Conservation (phyloP, 2,888 invertebrate species). For the Candidula unifasciata region DNA sequence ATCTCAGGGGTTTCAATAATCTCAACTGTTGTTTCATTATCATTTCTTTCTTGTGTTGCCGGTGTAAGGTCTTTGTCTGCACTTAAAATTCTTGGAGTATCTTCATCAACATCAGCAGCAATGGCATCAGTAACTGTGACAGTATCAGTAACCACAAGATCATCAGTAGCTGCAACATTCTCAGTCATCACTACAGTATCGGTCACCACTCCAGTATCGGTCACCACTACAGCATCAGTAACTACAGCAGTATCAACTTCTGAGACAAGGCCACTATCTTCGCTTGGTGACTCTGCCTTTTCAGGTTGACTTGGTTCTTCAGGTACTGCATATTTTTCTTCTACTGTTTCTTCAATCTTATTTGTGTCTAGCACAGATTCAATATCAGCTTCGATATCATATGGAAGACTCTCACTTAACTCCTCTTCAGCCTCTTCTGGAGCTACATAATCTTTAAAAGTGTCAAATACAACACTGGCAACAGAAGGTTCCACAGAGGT, state of each 20-base stretch:
- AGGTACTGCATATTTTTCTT: background rate
- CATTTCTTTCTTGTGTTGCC: background rate
- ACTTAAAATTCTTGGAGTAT: background rate
- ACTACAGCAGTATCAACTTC: background rate
- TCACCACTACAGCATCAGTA: background rate
- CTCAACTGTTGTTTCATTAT: background rate
- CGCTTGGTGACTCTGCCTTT: background rate
- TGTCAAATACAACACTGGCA: conserved; percentile 74
- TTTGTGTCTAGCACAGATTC: conserved; percentile 31
- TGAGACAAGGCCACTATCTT: background rate
- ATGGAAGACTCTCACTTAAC: conserved; percentile 2
- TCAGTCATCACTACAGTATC: background rate
- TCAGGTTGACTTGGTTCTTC: background rate
- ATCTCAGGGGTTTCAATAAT: background rate
- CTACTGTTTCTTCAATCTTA: background rate
- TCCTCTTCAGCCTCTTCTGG: conserved; percentile 14
- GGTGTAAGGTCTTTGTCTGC: background rate
- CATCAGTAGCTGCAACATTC: background rate
- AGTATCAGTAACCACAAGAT: background rate
- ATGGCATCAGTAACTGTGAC: too few relatives aligned
- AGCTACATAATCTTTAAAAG: conserved; percentile 71
- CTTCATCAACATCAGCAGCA: background rate
- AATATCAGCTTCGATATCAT: conserved; percentile 28
- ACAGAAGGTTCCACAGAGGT: conserved; percentile 74
- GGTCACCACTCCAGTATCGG: too few relatives aligned